These are phyloP conservation scores for Pangasius krempfi DNA, from an alignment of 2,797 vertebrate species.

Conservation along the genomic window DNA sequence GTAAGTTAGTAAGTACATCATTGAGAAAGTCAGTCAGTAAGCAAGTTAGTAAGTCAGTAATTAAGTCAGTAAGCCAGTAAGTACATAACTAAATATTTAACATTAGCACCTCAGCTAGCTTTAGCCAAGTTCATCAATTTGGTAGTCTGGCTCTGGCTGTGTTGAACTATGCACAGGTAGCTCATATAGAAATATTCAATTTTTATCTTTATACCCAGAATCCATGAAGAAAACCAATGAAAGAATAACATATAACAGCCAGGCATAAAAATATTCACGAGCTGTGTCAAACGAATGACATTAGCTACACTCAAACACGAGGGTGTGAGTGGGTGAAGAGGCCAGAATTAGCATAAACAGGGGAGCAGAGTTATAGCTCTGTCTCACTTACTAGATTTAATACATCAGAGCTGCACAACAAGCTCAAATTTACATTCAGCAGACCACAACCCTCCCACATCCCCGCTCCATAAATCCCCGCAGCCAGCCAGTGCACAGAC, in stretches of 20 bases:
- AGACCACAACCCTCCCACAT: slow-evolving; percentile 59
- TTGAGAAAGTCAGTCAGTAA: neutral
- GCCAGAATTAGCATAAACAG: slow-evolving; percentile 3
- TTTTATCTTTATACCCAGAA: neutral
- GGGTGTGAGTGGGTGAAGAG: slow-evolving; percentile 4
- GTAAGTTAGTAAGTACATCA: neutral
- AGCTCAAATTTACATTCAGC: slow-evolving; percentile 65
- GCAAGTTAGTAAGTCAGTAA: neutral
- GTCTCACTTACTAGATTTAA: neutral
- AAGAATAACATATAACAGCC: neutral
- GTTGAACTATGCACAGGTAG: too few species aligned
- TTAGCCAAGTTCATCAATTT: neutral
- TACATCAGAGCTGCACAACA: slow-evolving; percentile 52
- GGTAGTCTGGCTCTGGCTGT: neutral
- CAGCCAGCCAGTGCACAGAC: slow-evolving; percentile 65
- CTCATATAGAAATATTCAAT: neutral
- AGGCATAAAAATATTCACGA: neutral
- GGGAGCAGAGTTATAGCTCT: neutral
- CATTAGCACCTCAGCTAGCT: neutral
- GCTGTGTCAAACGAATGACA: slow-evolving; percentile 3
- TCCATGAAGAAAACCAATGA: neutral
- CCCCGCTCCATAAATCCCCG: slow-evolving; percentile 69
- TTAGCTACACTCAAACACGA: slow-evolving; percentile 9
- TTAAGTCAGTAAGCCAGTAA: neutral
- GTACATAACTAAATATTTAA: neutral